These are phyloP conservation scores for Felis chaus DNA, from an alignment of 2,113 vertebrate species.

Conservation along the genomic window DNA sequence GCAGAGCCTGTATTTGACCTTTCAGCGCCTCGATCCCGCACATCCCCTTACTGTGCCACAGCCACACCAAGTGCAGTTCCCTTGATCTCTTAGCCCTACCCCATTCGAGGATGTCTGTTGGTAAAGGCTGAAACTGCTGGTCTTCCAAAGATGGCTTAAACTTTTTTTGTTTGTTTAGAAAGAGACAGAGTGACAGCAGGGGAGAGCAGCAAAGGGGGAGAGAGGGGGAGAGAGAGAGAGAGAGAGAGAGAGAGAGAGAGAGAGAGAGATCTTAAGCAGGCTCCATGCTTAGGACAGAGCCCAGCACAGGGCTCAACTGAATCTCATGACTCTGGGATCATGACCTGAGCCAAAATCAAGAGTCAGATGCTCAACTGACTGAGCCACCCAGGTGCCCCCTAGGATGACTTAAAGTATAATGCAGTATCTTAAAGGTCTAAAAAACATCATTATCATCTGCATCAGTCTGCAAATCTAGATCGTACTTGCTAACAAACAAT, in stretches of 20 bases:
- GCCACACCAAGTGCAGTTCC: background rate
- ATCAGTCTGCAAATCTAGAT: background rate
- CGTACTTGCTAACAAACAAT: background rate
- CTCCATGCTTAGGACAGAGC: too few relatives aligned
- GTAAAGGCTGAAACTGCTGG: background rate
- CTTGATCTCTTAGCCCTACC: background rate
- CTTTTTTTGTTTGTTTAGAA: too few relatives aligned
- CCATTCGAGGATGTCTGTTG: background rate
- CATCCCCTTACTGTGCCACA: background rate
- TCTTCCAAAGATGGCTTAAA: background rate
- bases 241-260: too few relatives aligned
- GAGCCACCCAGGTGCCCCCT: too few relatives aligned
- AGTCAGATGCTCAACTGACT: too few relatives aligned
- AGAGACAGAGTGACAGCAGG: too few relatives aligned
- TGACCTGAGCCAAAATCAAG: too few relatives aligned
- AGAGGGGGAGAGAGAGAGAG: too few relatives aligned
- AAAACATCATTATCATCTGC: background rate
- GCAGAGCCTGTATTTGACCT: background rate
- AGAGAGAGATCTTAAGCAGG: too few relatives aligned
- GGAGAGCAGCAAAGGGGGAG: too few relatives aligned
- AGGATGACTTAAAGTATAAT: background rate
- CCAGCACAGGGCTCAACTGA: too few relatives aligned
- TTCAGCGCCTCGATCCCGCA: background rate
- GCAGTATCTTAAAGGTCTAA: background rate
- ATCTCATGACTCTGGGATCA: too few relatives aligned